Percentiles rank a stretch among this genome's conserved stretches.
phyloP scores from a whole-genome alignment of 2,888 invertebrate species.

The Cantharis rustica region DNA sequence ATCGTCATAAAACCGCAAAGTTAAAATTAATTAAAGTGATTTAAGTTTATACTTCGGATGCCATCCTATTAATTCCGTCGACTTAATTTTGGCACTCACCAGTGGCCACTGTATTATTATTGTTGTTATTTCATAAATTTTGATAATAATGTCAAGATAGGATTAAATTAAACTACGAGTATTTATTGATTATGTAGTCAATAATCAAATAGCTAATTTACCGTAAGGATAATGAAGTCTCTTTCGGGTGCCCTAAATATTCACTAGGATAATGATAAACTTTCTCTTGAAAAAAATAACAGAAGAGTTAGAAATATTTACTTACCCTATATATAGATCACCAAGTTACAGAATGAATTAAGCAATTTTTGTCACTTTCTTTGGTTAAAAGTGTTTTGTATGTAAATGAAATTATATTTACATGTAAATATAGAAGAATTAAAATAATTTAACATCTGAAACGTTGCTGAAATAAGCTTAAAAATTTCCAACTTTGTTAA shows the following conservation, averaged over 20 bases:
- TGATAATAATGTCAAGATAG: background rate
- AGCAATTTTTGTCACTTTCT: background rate
- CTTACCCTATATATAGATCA: background rate
- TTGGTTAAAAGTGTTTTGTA: background rate
- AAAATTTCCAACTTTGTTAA: background rate
- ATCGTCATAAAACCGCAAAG: background rate
- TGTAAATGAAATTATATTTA: background rate
- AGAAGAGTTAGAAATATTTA: too few relatives aligned
- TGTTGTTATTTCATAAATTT: background rate
- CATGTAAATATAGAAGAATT: background rate
- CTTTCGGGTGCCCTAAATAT: background rate
- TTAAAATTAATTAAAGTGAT: background rate
- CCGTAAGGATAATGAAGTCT: background rate
- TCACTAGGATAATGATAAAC: too few relatives aligned
- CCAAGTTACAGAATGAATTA: background rate
- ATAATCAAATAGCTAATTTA: background rate
- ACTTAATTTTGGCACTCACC: background rate
- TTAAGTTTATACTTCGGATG: background rate
- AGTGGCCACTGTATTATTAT: background rate
- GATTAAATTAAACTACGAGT: background rate
- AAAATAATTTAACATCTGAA: background rate
- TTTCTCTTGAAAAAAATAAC: too few relatives aligned
- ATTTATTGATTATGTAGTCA: background rate
- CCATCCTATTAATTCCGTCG: background rate
- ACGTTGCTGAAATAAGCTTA: background rate